Evolutionary conservation across 2,888 invertebrate species (phyloP).

Genomic region (Malthinus flaveolus): DNA sequence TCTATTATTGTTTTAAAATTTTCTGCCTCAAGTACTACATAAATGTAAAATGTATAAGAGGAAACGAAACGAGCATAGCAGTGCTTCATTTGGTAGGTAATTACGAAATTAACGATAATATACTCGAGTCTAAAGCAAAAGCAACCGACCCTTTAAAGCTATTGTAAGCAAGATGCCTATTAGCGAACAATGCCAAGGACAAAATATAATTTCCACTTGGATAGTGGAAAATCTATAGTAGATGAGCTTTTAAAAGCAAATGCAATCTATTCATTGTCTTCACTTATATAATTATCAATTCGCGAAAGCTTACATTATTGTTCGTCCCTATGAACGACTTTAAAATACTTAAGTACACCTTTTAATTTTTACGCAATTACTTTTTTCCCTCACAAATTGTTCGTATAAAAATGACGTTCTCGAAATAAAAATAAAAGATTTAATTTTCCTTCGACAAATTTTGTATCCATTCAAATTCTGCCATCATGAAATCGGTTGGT

Average conservation of each 20-base stretch:
- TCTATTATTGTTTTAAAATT: conserved; percentile 17
- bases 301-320: too few relatives aligned
- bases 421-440: too few relatives aligned
- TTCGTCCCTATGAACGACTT: too few relatives aligned
- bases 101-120: conserved; percentile 34
- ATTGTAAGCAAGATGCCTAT: conserved; percentile 26
- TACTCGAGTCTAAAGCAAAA: conserved; percentile 27
- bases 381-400: too few relatives aligned
- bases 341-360: too few relatives aligned
- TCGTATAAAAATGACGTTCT: too few relatives aligned
- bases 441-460: too few relatives aligned
- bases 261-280: conserved; percentile 17
- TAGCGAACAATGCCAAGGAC: conserved; percentile 28
- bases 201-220: conserved; percentile 25
- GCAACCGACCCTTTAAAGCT: conserved; percentile 23
- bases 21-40: conserved; percentile 11
- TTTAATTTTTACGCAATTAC: too few relatives aligned
- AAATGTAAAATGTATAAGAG: conserved; percentile 25
- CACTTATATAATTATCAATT: too few relatives aligned
- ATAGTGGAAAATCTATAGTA: conserved; percentile 24
- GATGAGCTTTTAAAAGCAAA: conserved; percentile 22
- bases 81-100: conserved; percentile 28
- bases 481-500: too few relatives aligned
- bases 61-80: conserved; percentile 18
- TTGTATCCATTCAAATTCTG: too few relatives aligned